Conservation (phyloP, 2,113 vertebrate species). For the Bujurquina vittata region DNA sequence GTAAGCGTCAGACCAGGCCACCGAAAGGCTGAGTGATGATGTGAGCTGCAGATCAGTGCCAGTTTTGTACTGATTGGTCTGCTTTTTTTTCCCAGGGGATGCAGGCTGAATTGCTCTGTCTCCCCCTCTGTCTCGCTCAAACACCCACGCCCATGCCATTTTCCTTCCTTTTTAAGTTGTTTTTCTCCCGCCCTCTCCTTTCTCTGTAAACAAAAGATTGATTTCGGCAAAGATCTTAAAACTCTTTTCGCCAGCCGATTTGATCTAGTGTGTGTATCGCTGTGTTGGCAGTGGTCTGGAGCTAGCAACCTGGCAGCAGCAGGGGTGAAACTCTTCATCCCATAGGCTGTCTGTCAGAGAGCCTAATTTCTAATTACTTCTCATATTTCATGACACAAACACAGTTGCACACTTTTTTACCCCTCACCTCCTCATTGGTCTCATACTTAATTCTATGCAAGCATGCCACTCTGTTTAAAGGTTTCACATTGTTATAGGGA, state of each 20-base stretch:
- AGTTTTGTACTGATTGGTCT: slow-evolving; percentile 47
- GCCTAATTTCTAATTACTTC: not conserved
- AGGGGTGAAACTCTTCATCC: slow-evolving; percentile 65
- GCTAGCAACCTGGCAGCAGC: slow-evolving; percentile 74
- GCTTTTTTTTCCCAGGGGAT: slow-evolving; percentile 29
- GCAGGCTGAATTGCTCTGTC: slow-evolving; percentile 25
- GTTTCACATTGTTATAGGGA: slow-evolving; percentile 18
- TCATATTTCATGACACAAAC: slow-evolving; percentile 33
- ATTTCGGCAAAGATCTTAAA: slow-evolving; percentile 63
- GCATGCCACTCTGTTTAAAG: not conserved
- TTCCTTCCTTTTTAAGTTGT: slow-evolving; percentile 27
- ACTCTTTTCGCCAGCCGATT: slow-evolving; percentile 48
- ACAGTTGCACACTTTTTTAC: slow-evolving; percentile 22
- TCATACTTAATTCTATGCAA: not conserved
- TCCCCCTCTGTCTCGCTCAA: not conserved
- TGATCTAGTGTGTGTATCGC: slow-evolving; percentile 35
- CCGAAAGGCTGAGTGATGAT: slow-evolving; percentile 43
- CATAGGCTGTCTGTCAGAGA: slow-evolving; percentile 68
- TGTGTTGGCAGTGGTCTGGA: slow-evolving; percentile 54
- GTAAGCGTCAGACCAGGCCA: slow-evolving; percentile 14
- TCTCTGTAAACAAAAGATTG: slow-evolving; percentile 58
- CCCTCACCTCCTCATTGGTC: slow-evolving; percentile 13
- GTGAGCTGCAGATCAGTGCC: slow-evolving; percentile 35
- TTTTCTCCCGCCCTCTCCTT: slow-evolving; percentile 1
- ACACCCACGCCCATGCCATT: slow-evolving; percentile 9